phyloP scores from a whole-genome alignment of 2,797 vertebrate species.

The Neostethus bicornis region DNA sequence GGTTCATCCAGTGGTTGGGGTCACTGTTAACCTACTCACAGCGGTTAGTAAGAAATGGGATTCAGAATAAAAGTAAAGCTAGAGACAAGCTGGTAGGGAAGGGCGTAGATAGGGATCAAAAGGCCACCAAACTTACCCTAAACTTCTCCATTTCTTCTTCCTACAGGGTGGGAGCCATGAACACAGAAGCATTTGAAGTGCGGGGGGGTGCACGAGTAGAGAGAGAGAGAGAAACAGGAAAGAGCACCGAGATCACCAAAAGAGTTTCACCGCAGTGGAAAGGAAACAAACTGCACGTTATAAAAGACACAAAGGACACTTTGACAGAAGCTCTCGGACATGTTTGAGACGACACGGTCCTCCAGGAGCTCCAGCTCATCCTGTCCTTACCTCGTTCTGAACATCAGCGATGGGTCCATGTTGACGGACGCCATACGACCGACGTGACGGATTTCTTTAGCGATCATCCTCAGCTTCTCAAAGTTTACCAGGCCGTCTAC shows the following conservation, averaged over 20 bases:
- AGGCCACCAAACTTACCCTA: conserved; percentile 94
- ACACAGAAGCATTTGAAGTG: conserved; percentile 89
- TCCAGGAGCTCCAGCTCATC: conserved; percentile 11
- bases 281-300: conserved; percentile 56
- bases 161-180: conserved; percentile 93
- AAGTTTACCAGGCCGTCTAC: conserved; percentile 98
- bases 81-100: conserved; percentile 29
- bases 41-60: conserved; percentile 56
- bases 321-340: conserved; percentile 58
- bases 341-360: no score
- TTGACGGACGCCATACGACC: conserved; percentile 98
- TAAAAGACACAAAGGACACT: conserved; percentile 63
- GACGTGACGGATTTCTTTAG: conserved; percentile 97
- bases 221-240: conserved; percentile 79
- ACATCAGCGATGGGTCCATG: conserved; percentile 99
- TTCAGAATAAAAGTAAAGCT: conserved; percentile 62
- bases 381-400: conserved; percentile 88
- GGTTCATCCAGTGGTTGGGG: conserved; percentile 35
- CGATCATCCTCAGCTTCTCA: conserved; percentile 98
- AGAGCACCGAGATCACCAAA: conserved; percentile 87
- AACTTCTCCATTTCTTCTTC: conserved; percentile 99
- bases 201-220: conserved; percentile 78
- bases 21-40: conserved; percentile 57
- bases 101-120: conserved; percentile 68
- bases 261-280: conserved; percentile 75